phyloP scores from a whole-genome alignment of 1,140 invertebrate genomes.

The Atopsyche davidsoni region DNA sequence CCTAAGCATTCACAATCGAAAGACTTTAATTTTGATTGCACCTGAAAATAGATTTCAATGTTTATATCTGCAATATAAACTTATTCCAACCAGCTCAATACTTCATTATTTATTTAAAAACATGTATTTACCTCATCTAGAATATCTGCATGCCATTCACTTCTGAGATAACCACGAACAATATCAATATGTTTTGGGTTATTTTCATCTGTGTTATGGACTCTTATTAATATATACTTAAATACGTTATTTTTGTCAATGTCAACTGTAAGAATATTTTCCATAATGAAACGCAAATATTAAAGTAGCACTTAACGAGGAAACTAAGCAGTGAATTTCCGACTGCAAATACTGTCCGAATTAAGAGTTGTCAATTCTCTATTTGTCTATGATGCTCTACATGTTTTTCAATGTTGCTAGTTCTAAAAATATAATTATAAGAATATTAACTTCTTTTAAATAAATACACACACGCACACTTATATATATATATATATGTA shows the following conservation, averaged over 20 bases:
- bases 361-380: too few relatives aligned
- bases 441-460: too few relatives aligned
- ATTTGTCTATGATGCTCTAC: too few relatives aligned
- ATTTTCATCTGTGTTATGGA: slow-evolving; percentile 41
- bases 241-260: slow-evolving; percentile 75
- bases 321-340: too few relatives aligned
- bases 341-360: too few relatives aligned
- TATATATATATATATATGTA: too few relatives aligned
- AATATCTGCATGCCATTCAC: slow-evolving; percentile 59
- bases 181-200: slow-evolving; percentile 52
- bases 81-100: not conserved
- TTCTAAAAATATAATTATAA: too few relatives aligned
- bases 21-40: slow-evolving; percentile 41
- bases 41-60: slow-evolving; percentile 31
- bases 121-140: slow-evolving; percentile 40
- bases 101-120: slow-evolving; percentile 2
- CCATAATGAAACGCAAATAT: too few relatives aligned
- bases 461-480: too few relatives aligned
- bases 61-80: slow-evolving; percentile 1
- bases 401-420: too few relatives aligned
- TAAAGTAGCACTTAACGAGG: too few relatives aligned
- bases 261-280: slow-evolving; percentile 62
- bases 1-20: slow-evolving; percentile 70
- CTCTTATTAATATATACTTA: slow-evolving; percentile 82
- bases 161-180: slow-evolving; percentile 66